Evolutionary conservation across 2,113 vertebrate genomes (phyloP), one percentile per base, ranked within the genome.

Genomic region (Megatriorchis doriae): DNA sequence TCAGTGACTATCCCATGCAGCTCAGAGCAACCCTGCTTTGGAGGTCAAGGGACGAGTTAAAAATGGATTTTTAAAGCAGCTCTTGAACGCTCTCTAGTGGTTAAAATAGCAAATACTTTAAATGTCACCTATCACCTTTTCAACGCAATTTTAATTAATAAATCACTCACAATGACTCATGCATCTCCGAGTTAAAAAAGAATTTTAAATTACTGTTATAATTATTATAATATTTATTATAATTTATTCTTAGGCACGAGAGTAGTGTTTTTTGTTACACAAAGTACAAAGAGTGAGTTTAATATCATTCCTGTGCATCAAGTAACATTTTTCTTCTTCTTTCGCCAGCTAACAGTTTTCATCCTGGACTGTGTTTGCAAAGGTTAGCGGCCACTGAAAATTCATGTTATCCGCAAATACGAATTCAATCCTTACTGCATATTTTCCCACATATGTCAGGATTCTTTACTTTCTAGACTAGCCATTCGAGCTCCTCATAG

Each of bases 31-130:
- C 13, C 58, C 62, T 9, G 48, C 34, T 18, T 7, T 3, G 68
- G 36, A 78, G 14, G 27, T 10, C 27, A 4, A 29, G 23, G 16
- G 14, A 36, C 0, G 52, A 72, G 86, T 42, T 5, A 43, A 32
- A 66, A 65, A 14, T 4, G 27, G 27, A n/a, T 40, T 56, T 71
- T n/a, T 48, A 40, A 65, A 85, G 78, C 86, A 72, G 94, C 68
- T 91, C 96, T 97, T 52, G 78, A 62, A 20, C 71, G n/a, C 97
- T 38, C 98, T 97, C 98, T 98, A 94, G 96, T 97, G 98, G 95
- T 31, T 62, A 31, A 73, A n/a, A 68, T 5, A 52, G n/a, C 86
- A 56, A 90, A 83, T 32, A 17, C 36, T n/a, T 16, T 16, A 10
- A 36, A 27, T 6, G 34, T 58, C 84, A 20, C 56, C 52, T 15